Evolutionary conservation across 2,888 invertebrate genomes (phyloP), one percentile per base, ranked within the genome.

Genomic region (Mesorhabditis belari): DNA sequence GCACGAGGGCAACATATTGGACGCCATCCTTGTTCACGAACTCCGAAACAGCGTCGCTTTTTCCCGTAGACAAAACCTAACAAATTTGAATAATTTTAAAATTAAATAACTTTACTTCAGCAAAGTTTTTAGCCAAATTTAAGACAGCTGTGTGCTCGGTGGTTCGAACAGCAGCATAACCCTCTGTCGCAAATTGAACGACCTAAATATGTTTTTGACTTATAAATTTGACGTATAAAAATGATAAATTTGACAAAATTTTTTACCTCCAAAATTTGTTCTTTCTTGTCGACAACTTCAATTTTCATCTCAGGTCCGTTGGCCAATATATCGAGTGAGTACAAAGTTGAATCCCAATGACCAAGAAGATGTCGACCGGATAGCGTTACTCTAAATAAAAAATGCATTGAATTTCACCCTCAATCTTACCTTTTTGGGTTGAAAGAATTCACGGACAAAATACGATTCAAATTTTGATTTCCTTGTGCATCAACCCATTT

Each of bases 1-100:
- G 57, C n/a, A 53, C 58, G 12, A 50, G 17, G 5, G 54, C 50
- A 23, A 23, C 51, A 6, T 51, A 51, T 6, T 57, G 60, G 21
- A 49, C 49, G 19, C 21, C 12, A 27, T 35, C 44, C 44, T 35
- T 35, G n/a, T 35, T 35, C 12, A 35, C 44, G 44, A 17, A 35
- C 44, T 35, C 44, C 12, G 44, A 35, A n/a, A 35, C 44, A n/a
- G 44, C 44, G 12, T 35, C 44, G 44, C 12, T n/a, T 35, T 35
- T n/a, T n/a, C n/a, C n/a, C n/a, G n/a, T n/a, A n/a, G n/a, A n/a
- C n/a, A n/a, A n/a, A n/a, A n/a, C n/a, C n/a, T 35, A n/a, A 35
- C 44, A 35, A 35, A 1, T 35, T 35, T 35, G n/a, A 9, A 35
- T 17, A 35, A 17, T 35, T 35, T 35, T 35, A 35, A n/a, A 9